Percentiles rank a stretch among this genome's conserved stretches.
phyloP scores from a whole-genome alignment of 2,113 vertebrate genomes.

The Chlorodrepanis virens region DNA sequence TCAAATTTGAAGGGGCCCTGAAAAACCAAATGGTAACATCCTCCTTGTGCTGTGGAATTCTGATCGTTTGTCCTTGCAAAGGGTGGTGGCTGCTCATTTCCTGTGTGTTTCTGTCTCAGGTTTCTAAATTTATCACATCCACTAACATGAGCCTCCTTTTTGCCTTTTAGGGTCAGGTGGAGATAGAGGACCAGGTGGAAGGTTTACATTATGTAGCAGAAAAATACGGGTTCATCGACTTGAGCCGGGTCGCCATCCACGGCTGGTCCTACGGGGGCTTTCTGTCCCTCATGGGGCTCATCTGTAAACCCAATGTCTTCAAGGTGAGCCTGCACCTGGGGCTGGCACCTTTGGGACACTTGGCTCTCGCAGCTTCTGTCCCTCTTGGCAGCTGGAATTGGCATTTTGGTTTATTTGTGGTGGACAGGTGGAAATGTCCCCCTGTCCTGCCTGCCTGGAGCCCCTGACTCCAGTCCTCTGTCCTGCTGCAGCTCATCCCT shows the following conservation, averaged over 20 bases:
- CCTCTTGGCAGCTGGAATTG: background rate
- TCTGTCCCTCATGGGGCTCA: slow-evolving; percentile 96
- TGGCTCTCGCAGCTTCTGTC: background rate
- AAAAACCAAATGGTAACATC: slow-evolving; percentile 93
- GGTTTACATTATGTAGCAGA: slow-evolving; percentile 92
- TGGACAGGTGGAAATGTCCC: background rate
- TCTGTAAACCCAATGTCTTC: slow-evolving; percentile 91
- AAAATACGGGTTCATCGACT: slow-evolving; percentile 93
- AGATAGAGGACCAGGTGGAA: slow-evolving; percentile 97
- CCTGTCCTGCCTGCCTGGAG: background rate
- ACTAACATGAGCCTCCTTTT: background rate
- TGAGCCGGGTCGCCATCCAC: slow-evolving; percentile 92
- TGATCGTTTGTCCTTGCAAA: background rate
- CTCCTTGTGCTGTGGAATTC: background rate
- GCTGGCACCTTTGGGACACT: background rate
- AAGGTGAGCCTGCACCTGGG: slow-evolving; percentile 76
- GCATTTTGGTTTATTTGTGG: background rate
- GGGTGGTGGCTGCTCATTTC: background rate
- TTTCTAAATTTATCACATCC: background rate
- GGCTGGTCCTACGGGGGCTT: slow-evolving; percentile 98
- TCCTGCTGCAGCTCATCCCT: background rate
- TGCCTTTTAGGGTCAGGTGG: slow-evolving; percentile 87
- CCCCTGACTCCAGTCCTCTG: background rate
- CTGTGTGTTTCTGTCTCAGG: background rate
- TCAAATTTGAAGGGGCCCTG: slow-evolving; percentile 92